phyloP scores from a whole-genome alignment of 2,797 vertebrate genomes.

The Sebastes minor region DNA sequence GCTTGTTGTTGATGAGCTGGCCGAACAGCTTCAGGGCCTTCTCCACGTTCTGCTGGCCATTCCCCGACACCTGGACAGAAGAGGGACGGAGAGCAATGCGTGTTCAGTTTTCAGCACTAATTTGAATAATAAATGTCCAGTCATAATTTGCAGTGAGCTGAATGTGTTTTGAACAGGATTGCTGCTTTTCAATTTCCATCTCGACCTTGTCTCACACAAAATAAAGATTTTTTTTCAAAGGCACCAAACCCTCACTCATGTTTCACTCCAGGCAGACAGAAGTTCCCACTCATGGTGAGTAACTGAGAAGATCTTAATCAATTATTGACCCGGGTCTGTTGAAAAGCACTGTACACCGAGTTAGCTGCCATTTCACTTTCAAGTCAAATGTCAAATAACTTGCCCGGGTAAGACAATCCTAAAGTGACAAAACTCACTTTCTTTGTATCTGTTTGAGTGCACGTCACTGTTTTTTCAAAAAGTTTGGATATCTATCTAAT shows the following conservation, averaged over 20 bases:
- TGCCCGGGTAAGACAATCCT: constrained; percentile 41
- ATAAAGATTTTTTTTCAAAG: constrained; percentile 53
- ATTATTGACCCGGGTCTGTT: constrained; percentile 63
- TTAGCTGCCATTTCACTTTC: constrained; percentile 44
- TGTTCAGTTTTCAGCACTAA: neutral
- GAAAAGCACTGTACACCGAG: constrained; percentile 22
- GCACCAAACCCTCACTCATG: constrained; percentile 46
- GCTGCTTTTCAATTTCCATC: constrained; percentile 12
- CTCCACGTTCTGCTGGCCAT: constrained; percentile 95
- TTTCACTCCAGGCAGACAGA: constrained; percentile 61
- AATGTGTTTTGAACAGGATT: neutral
- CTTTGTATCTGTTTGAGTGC: neutral
- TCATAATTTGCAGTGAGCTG: neutral
- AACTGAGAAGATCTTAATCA: constrained; percentile 71
- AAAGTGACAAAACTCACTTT: neutral
- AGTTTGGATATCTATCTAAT: neutral
- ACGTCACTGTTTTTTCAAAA: neutral
- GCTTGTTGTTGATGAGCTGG: constrained; percentile 98
- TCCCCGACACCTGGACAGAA: constrained; percentile 89
- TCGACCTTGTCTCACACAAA: constrained; percentile 52
- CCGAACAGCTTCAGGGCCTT: constrained; percentile 97
- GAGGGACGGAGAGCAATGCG: neutral
- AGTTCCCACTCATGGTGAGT: constrained; percentile 45
- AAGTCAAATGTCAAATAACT: constrained; percentile 45
- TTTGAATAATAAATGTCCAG: neutral